Base-by-base conservation (phyloP, 2,113 vertebrate species). In the Collichthys lucidus region DNA sequence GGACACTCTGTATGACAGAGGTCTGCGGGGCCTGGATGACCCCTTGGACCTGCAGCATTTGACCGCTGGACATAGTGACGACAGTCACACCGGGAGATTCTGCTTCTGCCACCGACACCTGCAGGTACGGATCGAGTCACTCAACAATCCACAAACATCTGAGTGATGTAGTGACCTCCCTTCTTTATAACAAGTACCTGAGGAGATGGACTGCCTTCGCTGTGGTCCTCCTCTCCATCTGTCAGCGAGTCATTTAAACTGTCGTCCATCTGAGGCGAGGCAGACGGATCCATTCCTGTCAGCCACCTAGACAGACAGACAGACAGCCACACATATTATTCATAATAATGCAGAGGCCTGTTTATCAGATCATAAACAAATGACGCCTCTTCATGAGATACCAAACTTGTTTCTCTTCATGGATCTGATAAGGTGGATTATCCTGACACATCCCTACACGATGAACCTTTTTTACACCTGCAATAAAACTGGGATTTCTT, bases 1-100 rank as follows among this genome's bases (percentile, higher is more conserved):
- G 98, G 69, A 96, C 96, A 79, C 97, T 95, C 87, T 98, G 97
- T 91, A 99, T 99, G 89, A 99, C 98, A 24, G 98, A 99, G 8
- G 97, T 96, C 94, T 98, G 97, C 31, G 98, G 97, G 59, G 97
- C 95, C 92, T 98, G 97, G 93, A 97, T 98, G 86, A 98, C 97
- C 31, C 96, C 96, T 59, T 97, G 97, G 79, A 99, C 96, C 94
- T 98, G 96, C 80, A 97, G 94, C 0, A 96, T 98, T 90, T 97
- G 96, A 83, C 96, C 96, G 53, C 98, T 97, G 59, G 96, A 95
- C 86, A 98, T 93, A 91, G 97, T 97, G 53, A 98, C 96, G 83
- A 97, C 95, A 20, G 96, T 96, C 89, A 97, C 96, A 0, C 52
- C 71, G 0, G 86, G 75, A 35, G 70, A 79, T 35, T 83, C 86